Conservation (phyloP, 2,797 vertebrate species). For the Sibirionetta formosa region DNA sequence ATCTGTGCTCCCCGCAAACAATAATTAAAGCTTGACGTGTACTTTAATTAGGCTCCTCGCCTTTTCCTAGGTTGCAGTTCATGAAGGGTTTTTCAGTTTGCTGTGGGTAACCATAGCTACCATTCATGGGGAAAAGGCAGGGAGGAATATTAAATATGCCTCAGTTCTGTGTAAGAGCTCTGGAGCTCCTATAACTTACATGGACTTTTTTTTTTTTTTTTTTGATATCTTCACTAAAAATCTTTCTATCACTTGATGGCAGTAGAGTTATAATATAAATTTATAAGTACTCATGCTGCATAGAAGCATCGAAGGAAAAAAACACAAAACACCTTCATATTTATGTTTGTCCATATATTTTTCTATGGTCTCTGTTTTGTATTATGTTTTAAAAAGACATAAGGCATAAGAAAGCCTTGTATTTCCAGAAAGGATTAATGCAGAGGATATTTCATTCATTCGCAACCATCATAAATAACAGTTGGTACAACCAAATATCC, state of each 20-base stretch:
- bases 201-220: neutral
- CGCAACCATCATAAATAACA: constrained; percentile 71
- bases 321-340: constrained; percentile 20
- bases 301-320: constrained; percentile 59
- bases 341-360: constrained; percentile 79
- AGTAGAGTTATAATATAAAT: constrained; percentile 84
- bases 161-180: constrained; percentile 5
- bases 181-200: constrained; percentile 15
- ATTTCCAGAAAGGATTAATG: constrained; percentile 80
- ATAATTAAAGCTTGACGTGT: neutral
- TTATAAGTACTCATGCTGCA: constrained; percentile 71
- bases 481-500: constrained; percentile 52
- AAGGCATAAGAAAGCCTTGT: constrained; percentile 75
- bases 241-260: constrained; percentile 82
- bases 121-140: neutral
- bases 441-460: constrained; percentile 76
- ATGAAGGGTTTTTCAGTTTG: neutral
- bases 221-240: constrained; percentile 61
- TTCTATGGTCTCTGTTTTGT: constrained; percentile 76
- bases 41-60: neutral
- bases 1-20: neutral
- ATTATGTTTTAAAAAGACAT: constrained; percentile 79
- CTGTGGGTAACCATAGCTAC: neutral
- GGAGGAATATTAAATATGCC: constrained; percentile 10
- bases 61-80: neutral